phyloP scores from a whole-genome alignment of 2,797 vertebrate genomes.

The Urocyon cinereoargenteus region DNA sequence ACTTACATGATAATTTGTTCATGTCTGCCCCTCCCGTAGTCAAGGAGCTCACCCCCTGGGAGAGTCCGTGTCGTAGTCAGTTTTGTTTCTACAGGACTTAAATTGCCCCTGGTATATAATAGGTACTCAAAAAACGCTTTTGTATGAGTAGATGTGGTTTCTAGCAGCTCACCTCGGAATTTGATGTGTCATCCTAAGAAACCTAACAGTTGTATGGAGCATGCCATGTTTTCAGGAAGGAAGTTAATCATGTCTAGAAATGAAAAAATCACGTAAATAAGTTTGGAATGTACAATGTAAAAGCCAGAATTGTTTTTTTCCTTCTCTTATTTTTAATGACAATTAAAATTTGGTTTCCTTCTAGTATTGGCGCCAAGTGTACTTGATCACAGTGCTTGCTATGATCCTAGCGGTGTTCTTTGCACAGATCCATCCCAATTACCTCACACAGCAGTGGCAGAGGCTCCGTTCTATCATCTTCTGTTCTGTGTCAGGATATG shows the following conservation, averaged over 20 bases:
- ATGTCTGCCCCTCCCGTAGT: neutral
- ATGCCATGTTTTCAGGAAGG: neutral
- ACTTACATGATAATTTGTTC: neutral
- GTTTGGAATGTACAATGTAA: neutral
- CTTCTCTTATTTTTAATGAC: accelerated
- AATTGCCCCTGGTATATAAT: neutral
- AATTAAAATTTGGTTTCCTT: constrained; percentile 35
- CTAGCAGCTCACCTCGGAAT: neutral
- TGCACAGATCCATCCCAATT: constrained; percentile 96
- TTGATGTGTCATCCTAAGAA: neutral
- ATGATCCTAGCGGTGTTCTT: constrained; percentile 98
- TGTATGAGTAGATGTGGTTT: neutral
- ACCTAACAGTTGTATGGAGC: neutral
- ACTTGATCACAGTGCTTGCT: constrained; percentile 95
- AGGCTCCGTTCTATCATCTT: constrained; percentile 94
- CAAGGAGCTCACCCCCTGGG: neutral
- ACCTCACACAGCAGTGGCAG: constrained; percentile 97
- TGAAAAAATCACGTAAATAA: neutral
- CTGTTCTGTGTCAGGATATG: constrained; percentile 94
- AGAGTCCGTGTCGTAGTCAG: neutral
- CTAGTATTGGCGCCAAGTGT: constrained; percentile 98
- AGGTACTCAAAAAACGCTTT: neutral
- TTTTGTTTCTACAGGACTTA: neutral
- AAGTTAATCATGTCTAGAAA: neutral
- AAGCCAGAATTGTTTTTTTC: neutral